Conservation (phyloP, 2,888 invertebrate species). For the Tipula confusa region DNA sequence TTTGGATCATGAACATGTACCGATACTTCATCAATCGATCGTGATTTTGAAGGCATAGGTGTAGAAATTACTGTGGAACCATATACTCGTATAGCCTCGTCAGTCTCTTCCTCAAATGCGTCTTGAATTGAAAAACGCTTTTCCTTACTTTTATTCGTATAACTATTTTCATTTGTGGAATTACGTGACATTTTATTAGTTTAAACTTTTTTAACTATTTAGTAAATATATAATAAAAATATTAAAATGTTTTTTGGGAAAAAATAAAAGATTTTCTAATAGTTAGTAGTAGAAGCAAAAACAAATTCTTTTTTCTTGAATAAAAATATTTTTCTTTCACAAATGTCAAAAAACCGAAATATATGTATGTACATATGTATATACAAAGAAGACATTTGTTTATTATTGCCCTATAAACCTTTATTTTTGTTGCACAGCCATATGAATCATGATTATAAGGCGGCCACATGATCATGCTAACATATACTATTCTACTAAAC, state of each 20-base stretch:
- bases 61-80: slow-evolving; percentile 70
- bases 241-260: not conserved
- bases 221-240: not conserved
- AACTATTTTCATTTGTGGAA: slow-evolving; percentile 47
- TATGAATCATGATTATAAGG: too few relatives aligned
- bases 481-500: too few relatives aligned
- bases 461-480: too few relatives aligned
- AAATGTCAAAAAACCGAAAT: not conserved
- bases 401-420: not conserved
- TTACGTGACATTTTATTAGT: slow-evolving; percentile 55
- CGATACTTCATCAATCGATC: slow-evolving; percentile 54
- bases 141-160: slow-evolving; percentile 43
- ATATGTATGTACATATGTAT: too few relatives aligned
- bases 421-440: not conserved
- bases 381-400: slow-evolving; percentile 12
- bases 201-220: not conserved
- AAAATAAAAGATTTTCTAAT: not conserved
- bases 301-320: not conserved
- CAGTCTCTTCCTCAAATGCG: slow-evolving; percentile 80
- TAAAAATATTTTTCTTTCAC: not conserved
- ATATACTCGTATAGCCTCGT: slow-evolving; percentile 76
- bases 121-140: slow-evolving; percentile 78
- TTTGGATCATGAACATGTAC: slow-evolving; percentile 53
- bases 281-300: slow-evolving; percentile 3
- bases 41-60: slow-evolving; percentile 58